Evolutionary conservation across 2,888 invertebrate species (phyloP), one percentile per base, ranked within the genome.

Genomic region (Phortica magna): DNA sequence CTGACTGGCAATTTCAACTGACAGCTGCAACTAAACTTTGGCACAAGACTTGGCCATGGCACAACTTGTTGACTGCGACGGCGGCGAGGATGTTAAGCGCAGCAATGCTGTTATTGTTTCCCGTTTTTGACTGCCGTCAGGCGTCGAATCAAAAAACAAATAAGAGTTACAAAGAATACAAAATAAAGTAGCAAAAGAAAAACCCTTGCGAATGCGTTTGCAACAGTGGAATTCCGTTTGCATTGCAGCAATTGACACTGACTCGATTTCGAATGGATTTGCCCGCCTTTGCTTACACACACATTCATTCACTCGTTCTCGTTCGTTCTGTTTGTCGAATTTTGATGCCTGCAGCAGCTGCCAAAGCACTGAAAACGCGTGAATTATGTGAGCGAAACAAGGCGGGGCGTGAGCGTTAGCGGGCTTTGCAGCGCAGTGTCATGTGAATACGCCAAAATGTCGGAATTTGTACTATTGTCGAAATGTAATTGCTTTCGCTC

Each of bases 201-300:
- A 31, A 61, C n/a, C 19, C 4, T 12, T 22, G 22, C 22, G 67
- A 17, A 61, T 19, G 61, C 61, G 5, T 9, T 61, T 19, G 67
- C 42, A 67, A 68, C 31, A 48, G 42, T 71, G 70, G 17, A 55
- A 71, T 71, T 71, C 70, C 70, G 22, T 12, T 71, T n/a, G 39
- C 53, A 71, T 55, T 53, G 70, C 70, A 71, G 31, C 70, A 55
- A 71, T 71, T 71, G 70, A 71, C 55, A 71, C 70, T 71, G 70
- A 71, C 55, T 55, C 31, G 70, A 71, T 71, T 68, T 55, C 31
- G n/a, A 12, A 71, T 67, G 67, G 22, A 19, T 70, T 43, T 48
- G 4, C 12, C 10, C 65, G 14, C 17, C 4, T 14, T 42, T 9
- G 42, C 42, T 65, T 7, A 48, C 48, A 9, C 48, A 31, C 31